Base-by-base conservation (phyloP, 2,888 invertebrate species). In the Tenthredo distinguenda region DNA sequence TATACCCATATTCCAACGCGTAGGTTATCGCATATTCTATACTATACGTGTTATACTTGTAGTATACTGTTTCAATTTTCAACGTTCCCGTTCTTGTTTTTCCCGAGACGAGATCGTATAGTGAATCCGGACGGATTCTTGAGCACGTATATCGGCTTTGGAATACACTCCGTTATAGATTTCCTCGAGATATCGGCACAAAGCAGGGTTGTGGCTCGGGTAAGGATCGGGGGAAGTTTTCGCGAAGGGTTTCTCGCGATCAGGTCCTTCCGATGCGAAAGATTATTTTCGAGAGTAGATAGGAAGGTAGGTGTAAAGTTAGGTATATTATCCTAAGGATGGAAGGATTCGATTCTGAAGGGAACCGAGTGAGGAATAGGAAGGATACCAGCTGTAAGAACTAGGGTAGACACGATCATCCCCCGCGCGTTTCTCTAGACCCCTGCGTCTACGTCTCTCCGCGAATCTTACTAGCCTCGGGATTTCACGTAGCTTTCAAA, bases 391-490 rank as follows among this genome's bases (percentile, higher is more conserved):
- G 10, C 5, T 15, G 18, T 18, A 18, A 71, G 71, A 10, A 37
- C 71, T 26, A 43, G 21, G 26, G 43, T n/a, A n/a, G 15, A 71
- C 37, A 21, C 26, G 40, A 76, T 76, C 50, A 76, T 76, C 50
- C 47, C 76, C 47, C 76, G 76, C 76, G 50, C 76, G 76, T 76
- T 76, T 76, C n/a, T 43, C n/a, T 43, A 76, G 43, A 21, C n/a
- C 1, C 26, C 1, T 26, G 10, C 26, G 47, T 31, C 31, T 43
- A 40, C 71, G 71, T 40, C 40, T n/a, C 37, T 68, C 68, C 4
- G 2, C 7, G 71, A n/a, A 71, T 71, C 37, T 71, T 62, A 71
- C 71, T 71, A 71, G 71, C 71, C 71, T 71, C 71, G 15, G 71
- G 71, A 71, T 71, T 71, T 40, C 71, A 37, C n/a, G 71, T 71